Base-by-base conservation (phyloP, 1,140 invertebrate genomes). In the Phthorimaea operculella region DNA sequence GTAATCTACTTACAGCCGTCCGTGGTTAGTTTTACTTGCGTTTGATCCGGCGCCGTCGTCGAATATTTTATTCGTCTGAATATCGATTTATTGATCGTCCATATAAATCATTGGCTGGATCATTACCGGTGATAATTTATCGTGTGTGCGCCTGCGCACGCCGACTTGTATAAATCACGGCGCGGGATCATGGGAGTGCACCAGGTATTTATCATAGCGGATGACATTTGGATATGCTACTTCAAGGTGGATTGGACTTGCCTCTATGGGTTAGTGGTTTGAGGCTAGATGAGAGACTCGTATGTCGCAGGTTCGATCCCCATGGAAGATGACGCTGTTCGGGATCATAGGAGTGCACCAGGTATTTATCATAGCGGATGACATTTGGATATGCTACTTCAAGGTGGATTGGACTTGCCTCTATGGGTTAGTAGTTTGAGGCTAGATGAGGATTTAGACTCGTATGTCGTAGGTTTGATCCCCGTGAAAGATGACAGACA, bases 71-170 rank as follows among this genome's bases (percentile, higher is more conserved):
- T 72, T 68, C 68, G 66, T 39, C 55, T 62, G 64, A 62, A 67
- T 62, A 72, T 72, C 69, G 72, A 77, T 77, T 74, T 79, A 74
- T 79, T 74, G 76, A 81, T 76, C 68, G 75, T 70, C 62, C 68
- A 60, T 57, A 79, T 82, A 82, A 78, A 79, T 82, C 79, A 79
- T 62, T 59, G 58, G 60, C 57, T 57, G 58, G 73, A 81, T 81
- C 78, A 78, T 81, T 81, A 75, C 72, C 65, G 66, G 72, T 71
- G 64, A 69, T 79, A 75, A 79, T 82, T 78, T 79, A 79, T 82
- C 65, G 52, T 62, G 42, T 45, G 60, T 55, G 60, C 44, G 57
- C 55, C 45, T 42, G 52, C 49, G 42, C 33, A 48, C 56, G 42
- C 58, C 52, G 57, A 47, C 58, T 44, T 33, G 68, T 55, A 76